Base-by-base conservation (phyloP, 2,888 invertebrate species). In the Tipula lateralis region DNA sequence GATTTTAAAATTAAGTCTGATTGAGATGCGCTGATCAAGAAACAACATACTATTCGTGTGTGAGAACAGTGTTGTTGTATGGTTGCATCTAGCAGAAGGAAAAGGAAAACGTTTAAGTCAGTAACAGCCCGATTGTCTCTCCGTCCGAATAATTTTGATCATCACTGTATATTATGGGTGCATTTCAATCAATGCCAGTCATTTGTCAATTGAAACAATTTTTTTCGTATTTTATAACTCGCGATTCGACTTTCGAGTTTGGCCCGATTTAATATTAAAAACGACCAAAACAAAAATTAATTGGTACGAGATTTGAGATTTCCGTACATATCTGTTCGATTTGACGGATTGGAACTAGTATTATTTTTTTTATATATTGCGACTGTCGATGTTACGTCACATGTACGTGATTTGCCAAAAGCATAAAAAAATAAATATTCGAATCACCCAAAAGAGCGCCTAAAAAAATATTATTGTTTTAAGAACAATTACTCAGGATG, bases 341-440 rank as follows among this genome's bases (percentile, higher is more conserved):
- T 19, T 66, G 66, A 66, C 24, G 19, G 66, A 24, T 44, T 44
- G 19, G 24, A 66, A 66, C 9, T 12, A 24, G 24, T 24, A 24
- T 44, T 66, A 66, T 66, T 0, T 19, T 66, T 9, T 66, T 2
- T 24, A 24, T 66, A 24, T n/a, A n/a, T n/a, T n/a, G n/a, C n/a
- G n/a, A n/a, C n/a, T n/a, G n/a, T n/a, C n/a, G n/a, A n/a, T 66
- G 66, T 66, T 66, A 66, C 24, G 66, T 66, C 44, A 44, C n/a
- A 4, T 13, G 44, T 44, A 24, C 24, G 66, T 66, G 66, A 12
- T 66, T 9, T 66, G 66, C 9, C 1, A 9, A 66, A 66, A 66
- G 24, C 24, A 19, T n/a, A n/a, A n/a, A n/a, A n/a, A n/a, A n/a
- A 66, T 66, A 66, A 66, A 66, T 24, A 24, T 4, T 9, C 66